These are phyloP conservation scores for Hyla sarda DNA, from an alignment of 2,113 vertebrate genomes.

Conservation along the genomic window DNA sequence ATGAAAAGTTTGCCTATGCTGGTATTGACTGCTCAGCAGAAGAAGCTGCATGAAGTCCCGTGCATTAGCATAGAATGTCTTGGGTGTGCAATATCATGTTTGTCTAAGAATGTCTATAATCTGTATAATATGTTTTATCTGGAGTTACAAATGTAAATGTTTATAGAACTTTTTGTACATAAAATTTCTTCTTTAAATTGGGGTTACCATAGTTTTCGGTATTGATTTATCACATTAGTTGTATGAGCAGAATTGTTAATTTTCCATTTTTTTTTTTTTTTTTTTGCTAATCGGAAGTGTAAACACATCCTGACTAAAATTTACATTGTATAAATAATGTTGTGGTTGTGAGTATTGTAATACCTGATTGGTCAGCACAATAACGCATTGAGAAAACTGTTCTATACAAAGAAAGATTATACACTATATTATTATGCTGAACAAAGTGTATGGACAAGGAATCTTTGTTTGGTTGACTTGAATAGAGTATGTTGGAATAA, in stretches of 20 bases:
- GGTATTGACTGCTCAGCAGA: slow-evolving; percentile 90
- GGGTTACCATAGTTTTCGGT: not conserved
- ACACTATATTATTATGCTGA: too few relatives aligned
- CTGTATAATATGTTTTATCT: slow-evolving; percentile 60
- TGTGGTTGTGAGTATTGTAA: not conserved
- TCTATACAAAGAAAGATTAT: not conserved
- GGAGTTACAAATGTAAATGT: slow-evolving; percentile 48
- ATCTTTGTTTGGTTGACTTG: not conserved
- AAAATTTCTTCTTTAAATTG: not conserved
- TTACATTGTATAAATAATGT: not conserved
- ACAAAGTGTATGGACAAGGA: not conserved
- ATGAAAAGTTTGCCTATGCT: slow-evolving; percentile 89
- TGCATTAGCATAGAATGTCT: slow-evolving; percentile 19
- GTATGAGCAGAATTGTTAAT: not conserved
- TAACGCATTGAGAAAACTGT: not conserved
- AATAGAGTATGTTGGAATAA: not conserved
- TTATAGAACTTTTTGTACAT: slow-evolving; percentile 56
- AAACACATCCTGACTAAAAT: slow-evolving; percentile 1
- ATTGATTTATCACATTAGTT: not conserved
- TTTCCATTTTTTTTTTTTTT: not conserved
- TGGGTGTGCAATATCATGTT: slow-evolving; percentile 59
- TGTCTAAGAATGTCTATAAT: slow-evolving; percentile 55
- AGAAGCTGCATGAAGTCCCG: slow-evolving; percentile 77
- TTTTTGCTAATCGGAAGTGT: not conserved
- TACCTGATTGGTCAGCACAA: not conserved